Conservation (phyloP, 2,113 vertebrate species). For the Melanerpes aurifrons region DNA sequence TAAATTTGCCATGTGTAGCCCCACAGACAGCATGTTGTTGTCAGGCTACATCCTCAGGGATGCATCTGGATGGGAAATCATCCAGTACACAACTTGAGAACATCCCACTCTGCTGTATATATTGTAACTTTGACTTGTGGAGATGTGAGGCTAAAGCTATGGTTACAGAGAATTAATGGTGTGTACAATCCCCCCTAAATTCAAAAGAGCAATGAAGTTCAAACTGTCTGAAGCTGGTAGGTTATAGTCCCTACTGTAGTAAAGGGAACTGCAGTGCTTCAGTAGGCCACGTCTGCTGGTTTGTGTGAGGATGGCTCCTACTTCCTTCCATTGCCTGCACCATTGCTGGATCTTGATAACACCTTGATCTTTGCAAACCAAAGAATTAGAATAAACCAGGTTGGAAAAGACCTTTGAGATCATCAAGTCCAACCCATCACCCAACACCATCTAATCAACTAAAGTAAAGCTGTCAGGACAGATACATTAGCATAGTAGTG, state of each 20-base stretch:
- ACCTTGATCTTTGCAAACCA: neutral
- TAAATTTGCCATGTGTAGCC: neutral
- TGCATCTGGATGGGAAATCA: neutral
- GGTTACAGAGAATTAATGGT: neutral
- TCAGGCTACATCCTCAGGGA: neutral
- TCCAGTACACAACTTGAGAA: neutral
- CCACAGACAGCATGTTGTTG: neutral
- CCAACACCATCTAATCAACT: too few relatives aligned
- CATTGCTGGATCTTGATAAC: neutral
- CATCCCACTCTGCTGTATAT: neutral
- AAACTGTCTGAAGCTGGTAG: neutral
- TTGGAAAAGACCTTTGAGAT: too few relatives aligned
- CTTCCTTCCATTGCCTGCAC: neutral
- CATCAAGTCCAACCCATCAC: too few relatives aligned
- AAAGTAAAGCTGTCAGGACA: neutral
- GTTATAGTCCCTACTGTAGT: neutral
- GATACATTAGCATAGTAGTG: accelerated
- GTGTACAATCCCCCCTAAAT: neutral
- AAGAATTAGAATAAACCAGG: neutral
- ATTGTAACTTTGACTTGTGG: neutral
- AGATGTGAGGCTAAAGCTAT: neutral
- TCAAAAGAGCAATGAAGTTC: neutral
- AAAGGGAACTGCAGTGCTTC: neutral
- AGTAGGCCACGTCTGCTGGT: neutral
- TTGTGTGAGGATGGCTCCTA: neutral